Base-by-base conservation (phyloP, 1,140 invertebrate species). In the Diprion similis region DNA sequence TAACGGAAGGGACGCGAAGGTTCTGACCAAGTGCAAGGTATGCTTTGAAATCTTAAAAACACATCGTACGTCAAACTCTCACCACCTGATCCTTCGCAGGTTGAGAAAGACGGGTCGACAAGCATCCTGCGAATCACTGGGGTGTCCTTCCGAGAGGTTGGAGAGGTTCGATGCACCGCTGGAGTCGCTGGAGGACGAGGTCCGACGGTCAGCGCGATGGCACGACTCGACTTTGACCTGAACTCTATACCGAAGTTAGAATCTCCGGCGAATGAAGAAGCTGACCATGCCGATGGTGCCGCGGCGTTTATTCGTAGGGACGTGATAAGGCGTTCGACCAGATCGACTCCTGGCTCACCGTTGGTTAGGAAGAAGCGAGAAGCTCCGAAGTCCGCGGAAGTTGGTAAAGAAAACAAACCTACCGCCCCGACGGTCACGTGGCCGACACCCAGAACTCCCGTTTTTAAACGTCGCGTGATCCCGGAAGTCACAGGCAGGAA, bases 91-190 rank as follows among this genome's bases (percentile, higher is more conserved):
- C 11, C 37, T 11, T 68, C 66, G 46, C 77, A 90, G 89, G 81
- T 90, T 72, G 88, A 90, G 74, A 86, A 88, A 74, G 81, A 88
- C 68, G 88, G 86, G 45, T 86, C 89, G 75, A 87, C 88, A 37
- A 87, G 85, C 73, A 89, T 90, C 68, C 85, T 94, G 46, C 87
- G 89, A 84, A 89, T 92, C 78, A 77, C 80, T 15, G 83, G 85
- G 37, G 88, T 90, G 47, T 84, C 82, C 13, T 82, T 87, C 48
- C 80, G 84, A 13, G 91, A 91, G 76, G 87, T 85, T n/a, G 91
- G 90, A 1, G 79, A 83, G 17, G 82, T 90, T 37, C 82, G 84
- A 24, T 90, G 89, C 77, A 84, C 78, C 47, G 88, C 84, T 15
- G 78, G 73, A 8, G 73, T 76, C 1, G 73, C 76, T 0, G 80